These are phyloP conservation scores for Stenotaenia linearis DNA, from an alignment of 2,888 invertebrate genomes.

Conservation along the genomic window DNA sequence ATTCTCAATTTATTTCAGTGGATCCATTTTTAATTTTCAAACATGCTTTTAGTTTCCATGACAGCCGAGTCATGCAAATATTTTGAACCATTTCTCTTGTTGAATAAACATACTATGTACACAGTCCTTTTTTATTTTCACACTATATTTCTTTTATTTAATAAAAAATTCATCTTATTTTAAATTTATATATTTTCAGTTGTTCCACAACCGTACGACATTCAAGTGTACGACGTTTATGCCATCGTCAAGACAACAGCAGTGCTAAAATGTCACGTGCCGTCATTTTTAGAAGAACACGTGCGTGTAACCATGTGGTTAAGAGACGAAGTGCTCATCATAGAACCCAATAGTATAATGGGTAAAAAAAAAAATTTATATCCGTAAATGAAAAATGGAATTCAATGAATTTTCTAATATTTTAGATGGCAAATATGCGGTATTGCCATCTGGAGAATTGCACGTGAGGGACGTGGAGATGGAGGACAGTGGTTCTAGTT, in stretches of 20 bases:
- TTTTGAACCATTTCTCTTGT: not conserved
- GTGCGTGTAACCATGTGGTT: slow-evolving; percentile 36
- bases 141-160: not conserved
- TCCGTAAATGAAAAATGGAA: not conserved
- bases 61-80: not conserved
- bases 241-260: slow-evolving; percentile 36
- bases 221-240: slow-evolving; percentile 36
- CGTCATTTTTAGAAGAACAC: slow-evolving; percentile 35
- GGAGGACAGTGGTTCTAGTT: slow-evolving; percentile 88
- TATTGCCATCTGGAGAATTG: slow-evolving; percentile 87
- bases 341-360: slow-evolving; percentile 33
- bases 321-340: slow-evolving; percentile 35
- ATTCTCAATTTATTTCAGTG: not conserved
- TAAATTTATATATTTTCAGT: slow-evolving; percentile 33
- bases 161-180: not conserved
- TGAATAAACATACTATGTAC: not conserved
- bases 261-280: slow-evolving; percentile 36
- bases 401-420: not conserved
- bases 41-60: not conserved
- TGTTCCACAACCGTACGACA: slow-evolving; percentile 36
- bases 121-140: too few relatives aligned
- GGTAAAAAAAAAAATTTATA: slow-evolving; percentile 22
- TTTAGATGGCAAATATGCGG: slow-evolving; percentile 89
- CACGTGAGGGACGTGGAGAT: slow-evolving; percentile 92
- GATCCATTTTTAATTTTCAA: not conserved